A percentile compares a stretch with the other conserved stretches of the same genome.
Evolutionary conservation across 1,140 invertebrate genomes (phyloP).

Genomic region (Drosophila malerkotliana): DNA sequence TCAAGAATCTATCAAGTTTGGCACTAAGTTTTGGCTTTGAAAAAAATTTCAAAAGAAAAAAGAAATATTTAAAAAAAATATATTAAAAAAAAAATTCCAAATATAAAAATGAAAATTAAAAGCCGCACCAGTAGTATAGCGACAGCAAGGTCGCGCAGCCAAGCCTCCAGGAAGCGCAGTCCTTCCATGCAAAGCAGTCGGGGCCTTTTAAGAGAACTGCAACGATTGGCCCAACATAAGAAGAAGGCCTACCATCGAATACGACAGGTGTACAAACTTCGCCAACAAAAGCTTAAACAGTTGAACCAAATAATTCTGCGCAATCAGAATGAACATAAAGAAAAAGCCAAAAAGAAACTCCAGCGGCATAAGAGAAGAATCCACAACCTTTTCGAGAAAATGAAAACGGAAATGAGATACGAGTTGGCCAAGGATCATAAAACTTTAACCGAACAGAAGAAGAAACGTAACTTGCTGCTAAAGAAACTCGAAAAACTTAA

Average conservation of each 20-base stretch:
- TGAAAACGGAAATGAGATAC: neutral
- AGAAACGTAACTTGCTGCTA: neutral
- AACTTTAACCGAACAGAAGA: neutral
- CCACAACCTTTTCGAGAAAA: neutral
- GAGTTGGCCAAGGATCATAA: neutral
- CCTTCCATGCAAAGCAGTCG: neutral
- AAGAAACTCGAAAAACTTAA: neutral
- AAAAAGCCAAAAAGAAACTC: neutral
- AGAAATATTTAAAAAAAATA: neutral
- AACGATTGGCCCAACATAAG: neutral
- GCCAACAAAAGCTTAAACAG: neutral
- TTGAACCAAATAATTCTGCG: neutral
- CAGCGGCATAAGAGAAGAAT: neutral
- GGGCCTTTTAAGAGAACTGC: neutral
- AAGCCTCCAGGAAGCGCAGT: neutral
- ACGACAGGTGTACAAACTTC: slow-evolving; percentile 1
- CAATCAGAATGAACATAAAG: neutral
- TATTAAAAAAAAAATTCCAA: neutral
- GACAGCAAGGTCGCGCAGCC: too few relatives aligned
- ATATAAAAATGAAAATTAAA: neutral
- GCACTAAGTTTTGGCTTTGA: neutral
- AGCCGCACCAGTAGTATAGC: neutral
- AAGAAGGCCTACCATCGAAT: neutral
- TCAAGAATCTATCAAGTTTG: neutral
- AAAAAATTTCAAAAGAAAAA: neutral